A percentile compares a stretch with the other conserved stretches of the same genome.
Evolutionary conservation across 2,888 invertebrate genomes (phyloP).

Genomic region (Eupeodes luniger): DNA sequence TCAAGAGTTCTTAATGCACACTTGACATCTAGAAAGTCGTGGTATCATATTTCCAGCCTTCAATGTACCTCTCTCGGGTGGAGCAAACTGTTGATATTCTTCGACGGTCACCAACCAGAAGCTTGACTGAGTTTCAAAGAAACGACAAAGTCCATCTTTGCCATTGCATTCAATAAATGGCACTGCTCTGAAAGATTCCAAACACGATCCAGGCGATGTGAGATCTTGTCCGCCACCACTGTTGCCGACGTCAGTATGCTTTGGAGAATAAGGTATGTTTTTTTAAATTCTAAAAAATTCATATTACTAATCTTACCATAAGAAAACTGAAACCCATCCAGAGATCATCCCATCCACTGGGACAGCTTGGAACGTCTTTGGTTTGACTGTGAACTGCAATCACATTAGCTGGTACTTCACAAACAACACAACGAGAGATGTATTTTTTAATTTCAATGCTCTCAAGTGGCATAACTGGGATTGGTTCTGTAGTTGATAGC

Average conservation of each 20-base stretch:
- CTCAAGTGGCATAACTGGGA: slow-evolving; percentile 97
- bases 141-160: slow-evolving; percentile 96
- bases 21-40: slow-evolving; percentile 93
- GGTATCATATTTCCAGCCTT: slow-evolving; percentile 94
- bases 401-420: slow-evolving; percentile 97
- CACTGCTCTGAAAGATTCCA: slow-evolving; percentile 98
- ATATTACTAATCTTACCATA: slow-evolving; percentile 88
- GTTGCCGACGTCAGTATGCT: slow-evolving; percentile 99
- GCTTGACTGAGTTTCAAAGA: slow-evolving; percentile 97
- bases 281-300: slow-evolving; percentile 21
- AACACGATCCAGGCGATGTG: slow-evolving; percentile 97
- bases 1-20: slow-evolving; percentile 90
- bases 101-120: slow-evolving; percentile 99
- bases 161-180: slow-evolving; percentile 99
- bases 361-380: slow-evolving; percentile 93
- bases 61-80: slow-evolving; percentile 94
- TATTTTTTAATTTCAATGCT: slow-evolving; percentile 92
- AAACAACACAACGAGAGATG: slow-evolving; percentile 97
- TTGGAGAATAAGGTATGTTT: slow-evolving; percentile 78
- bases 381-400: slow-evolving; percentile 98
- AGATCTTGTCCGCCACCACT: slow-evolving; percentile 98
- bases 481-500: slow-evolving; percentile 95
- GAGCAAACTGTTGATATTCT: slow-evolving; percentile 91
- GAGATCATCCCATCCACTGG: slow-evolving; percentile 93
- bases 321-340: slow-evolving; percentile 99